Evolutionary conservation across 2,888 invertebrate genomes (phyloP).

Genomic region (Drosophila tanythrix): DNA sequence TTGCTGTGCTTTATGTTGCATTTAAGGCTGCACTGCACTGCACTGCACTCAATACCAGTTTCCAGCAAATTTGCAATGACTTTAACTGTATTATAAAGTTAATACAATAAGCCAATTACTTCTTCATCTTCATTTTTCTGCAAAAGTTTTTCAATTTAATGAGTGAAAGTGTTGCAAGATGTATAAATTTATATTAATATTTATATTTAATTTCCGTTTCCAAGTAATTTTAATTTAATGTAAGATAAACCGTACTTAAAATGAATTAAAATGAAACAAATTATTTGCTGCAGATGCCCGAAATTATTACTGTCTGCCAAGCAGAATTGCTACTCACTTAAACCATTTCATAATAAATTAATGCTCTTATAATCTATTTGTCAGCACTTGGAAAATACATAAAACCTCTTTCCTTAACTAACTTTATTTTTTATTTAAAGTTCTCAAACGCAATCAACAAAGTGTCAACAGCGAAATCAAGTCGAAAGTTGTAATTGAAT

Average conservation of each 20-base stretch:
- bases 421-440: neutral
- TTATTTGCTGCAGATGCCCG: neutral
- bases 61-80: slow-evolving; percentile 17
- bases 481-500: slow-evolving; percentile 37
- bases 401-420: neutral
- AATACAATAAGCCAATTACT: slow-evolving; percentile 13
- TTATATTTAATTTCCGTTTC: neutral
- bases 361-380: neutral
- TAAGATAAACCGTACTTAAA: neutral
- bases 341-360: neutral
- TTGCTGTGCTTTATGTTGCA: slow-evolving; percentile 65
- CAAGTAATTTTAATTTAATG: rapidly evolving
- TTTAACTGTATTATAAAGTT: slow-evolving; percentile 23
- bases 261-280: neutral
- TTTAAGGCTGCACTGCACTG: slow-evolving; percentile 48
- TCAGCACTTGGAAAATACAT: neutral
- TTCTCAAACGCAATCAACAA: neutral
- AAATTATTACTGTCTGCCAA: neutral
- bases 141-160: neutral
- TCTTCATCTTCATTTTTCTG: neutral
- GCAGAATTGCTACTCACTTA: neutral
- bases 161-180: slow-evolving; percentile 38
- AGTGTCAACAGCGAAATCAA: slow-evolving; percentile 32
- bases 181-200: slow-evolving; percentile 1
- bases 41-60: slow-evolving; percentile 21